Evolutionary conservation across 2,888 invertebrate genomes (phyloP), one percentile per base, ranked within the genome.

Genomic region (Gastrophysa polygoni): DNA sequence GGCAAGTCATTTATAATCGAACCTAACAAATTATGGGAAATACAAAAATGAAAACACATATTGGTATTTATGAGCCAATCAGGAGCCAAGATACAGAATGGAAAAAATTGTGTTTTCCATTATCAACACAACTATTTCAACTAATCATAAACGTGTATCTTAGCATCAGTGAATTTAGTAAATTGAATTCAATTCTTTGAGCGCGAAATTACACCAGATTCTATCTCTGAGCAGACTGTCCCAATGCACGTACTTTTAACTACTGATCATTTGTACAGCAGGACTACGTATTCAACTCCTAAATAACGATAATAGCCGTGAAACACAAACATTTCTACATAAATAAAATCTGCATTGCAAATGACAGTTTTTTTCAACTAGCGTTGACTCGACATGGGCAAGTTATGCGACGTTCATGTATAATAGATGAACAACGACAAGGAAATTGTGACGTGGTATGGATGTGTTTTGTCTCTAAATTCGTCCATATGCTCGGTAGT

Each of bases 321-420:
- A 43, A 54, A 59, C 59, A 49, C 55, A 38, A 55, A 60, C 60
- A 60, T 60, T 55, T 43, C 55, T 55, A 34, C 55, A 60, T 60
- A 60, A 60, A 55, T 60, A 50, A 17, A 49, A 68, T 68, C 57
- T 66, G 66, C 56, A 66, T 66, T 68, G 64, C 66, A 62, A 64
- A 68, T 68, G 28, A 29, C 24, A 10, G 32, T 18, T 46, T 63
- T 66, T 63, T 64, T 68, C 59, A 34, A 21, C 14, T 50, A 16
- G 28, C n/a, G 48, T 54, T 60, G 47, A 55, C 48, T 61, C 47
- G 46, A 54, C 57, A 56, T 32, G 32, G 32, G 10, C 59, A 63
- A 61, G 54, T 66, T 61, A 63, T 61, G 43, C 57, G 51, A 66
- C 56, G 51, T 38, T 57, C 1, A 38, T 38, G 38, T n/a, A 38